Percentiles rank a stretch among this genome's conserved stretches.
These are phyloP conservation scores for Hylomyscus alleni DNA, from an alignment of 2,797 vertebrate genomes.

Conservation along the genomic window DNA sequence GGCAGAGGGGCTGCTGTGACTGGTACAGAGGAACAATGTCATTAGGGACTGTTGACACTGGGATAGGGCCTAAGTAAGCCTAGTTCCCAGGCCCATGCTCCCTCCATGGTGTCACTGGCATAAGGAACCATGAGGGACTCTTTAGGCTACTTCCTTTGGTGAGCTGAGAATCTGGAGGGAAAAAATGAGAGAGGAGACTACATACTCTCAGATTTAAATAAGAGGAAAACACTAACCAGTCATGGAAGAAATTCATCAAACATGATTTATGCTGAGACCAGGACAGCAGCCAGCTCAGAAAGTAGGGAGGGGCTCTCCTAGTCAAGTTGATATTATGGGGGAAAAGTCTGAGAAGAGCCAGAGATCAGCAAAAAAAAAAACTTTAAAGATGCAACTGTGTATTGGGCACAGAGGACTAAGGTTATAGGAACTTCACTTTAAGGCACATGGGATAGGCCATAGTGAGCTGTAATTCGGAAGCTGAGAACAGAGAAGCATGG, in stretches of 20 bases:
- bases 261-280: neutral
- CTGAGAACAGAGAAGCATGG: neutral
- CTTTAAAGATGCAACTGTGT: neutral
- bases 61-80: neutral
- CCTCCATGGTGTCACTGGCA: neutral
- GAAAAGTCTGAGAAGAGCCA: neutral
- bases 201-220: neutral
- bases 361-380: neutral
- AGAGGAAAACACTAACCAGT: conserved; percentile 22
- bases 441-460: neutral
- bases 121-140: neutral
- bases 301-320: neutral
- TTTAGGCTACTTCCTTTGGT: neutral
- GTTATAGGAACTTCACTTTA: neutral
- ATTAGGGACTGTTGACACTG: neutral
- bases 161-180: neutral
- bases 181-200: neutral
- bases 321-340: neutral
- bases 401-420: neutral
- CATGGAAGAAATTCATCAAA: conserved; percentile 15
- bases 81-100: neutral
- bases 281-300: conserved; percentile 18
- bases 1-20: neutral
- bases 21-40: neutral
- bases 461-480: neutral